A percentile compares a stretch with the other conserved stretches of the same genome.
phyloP scores from a whole-genome alignment of 1,140 invertebrate genomes.

The Diachasma alloeum region DNA sequence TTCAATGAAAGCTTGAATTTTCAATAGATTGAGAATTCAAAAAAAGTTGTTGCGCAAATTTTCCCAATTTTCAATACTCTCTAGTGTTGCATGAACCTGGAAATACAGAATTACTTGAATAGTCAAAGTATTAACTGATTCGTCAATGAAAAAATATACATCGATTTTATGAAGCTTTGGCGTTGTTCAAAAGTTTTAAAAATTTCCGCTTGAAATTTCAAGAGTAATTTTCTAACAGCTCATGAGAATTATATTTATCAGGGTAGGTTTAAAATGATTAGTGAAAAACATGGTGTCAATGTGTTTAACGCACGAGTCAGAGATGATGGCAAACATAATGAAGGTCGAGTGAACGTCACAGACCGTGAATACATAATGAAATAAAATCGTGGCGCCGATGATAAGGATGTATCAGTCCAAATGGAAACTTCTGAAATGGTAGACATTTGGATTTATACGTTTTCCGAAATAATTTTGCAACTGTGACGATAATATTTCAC shows the following conservation, averaged over 20 bases:
- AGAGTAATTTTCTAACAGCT: too few relatives aligned
- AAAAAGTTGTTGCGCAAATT: too few relatives aligned
- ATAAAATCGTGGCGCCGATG: constrained; percentile 46
- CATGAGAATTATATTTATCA: not conserved
- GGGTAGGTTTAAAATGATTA: constrained; percentile 8
- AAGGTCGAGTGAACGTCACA: constrained; percentile 37
- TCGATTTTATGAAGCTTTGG: too few relatives aligned
- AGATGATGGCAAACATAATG: constrained; percentile 29
- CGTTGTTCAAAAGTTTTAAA: too few relatives aligned
- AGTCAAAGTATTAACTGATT: too few relatives aligned
- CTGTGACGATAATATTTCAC: constrained; percentile 32
- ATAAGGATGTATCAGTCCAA: constrained; percentile 36
- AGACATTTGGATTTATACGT: not conserved
- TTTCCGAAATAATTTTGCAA: not conserved
- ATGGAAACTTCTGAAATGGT: constrained; percentile 8
- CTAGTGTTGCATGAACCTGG: too few relatives aligned
- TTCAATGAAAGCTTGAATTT: too few relatives aligned
- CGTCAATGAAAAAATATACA: too few relatives aligned
- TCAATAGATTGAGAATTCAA: too few relatives aligned
- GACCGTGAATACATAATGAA: constrained; percentile 37
- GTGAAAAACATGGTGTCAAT: constrained; percentile 8
- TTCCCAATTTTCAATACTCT: too few relatives aligned
- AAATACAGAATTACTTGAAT: too few relatives aligned
- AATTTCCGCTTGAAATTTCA: too few relatives aligned
- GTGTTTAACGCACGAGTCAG: not conserved